Conservation (phyloP, 2,113 vertebrate species). For the Entelurus aequoreus region DNA sequence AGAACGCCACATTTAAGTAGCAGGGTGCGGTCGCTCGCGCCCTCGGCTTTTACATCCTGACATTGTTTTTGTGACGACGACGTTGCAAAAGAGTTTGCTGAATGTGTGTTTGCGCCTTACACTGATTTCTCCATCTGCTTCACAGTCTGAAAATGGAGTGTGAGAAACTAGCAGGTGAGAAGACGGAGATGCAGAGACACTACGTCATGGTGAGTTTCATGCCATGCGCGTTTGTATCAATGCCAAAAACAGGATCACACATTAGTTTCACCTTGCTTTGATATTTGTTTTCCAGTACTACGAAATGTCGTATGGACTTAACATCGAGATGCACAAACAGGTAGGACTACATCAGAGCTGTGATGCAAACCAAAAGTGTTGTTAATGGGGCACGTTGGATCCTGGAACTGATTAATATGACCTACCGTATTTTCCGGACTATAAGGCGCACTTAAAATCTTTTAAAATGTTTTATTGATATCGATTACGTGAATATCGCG, state of each 20-base stretch:
- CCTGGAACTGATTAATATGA: neutral
- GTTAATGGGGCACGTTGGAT: neutral
- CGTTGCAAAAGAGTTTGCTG: neutral
- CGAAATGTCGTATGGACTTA: slow-evolving; percentile 95
- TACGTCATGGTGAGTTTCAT: slow-evolving; percentile 89
- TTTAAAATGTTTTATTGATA: no score
- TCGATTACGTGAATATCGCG: no score
- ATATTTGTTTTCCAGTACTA: slow-evolving; percentile 79
- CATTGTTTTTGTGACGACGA: neutral
- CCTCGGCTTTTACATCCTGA: neutral
- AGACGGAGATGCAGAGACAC: slow-evolving; percentile 97
- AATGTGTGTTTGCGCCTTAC: slow-evolving; percentile 3
- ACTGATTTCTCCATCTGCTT: slow-evolving; percentile 26
- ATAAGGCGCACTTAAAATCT: no score
- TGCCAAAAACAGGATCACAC: slow-evolving; percentile 20
- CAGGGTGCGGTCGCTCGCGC: slow-evolving; percentile 21
- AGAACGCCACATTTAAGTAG: slow-evolving; percentile 38
- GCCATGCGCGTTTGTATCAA: neutral
- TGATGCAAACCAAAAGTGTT: neutral
- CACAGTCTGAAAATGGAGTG: slow-evolving; percentile 91
- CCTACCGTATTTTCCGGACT: no score
- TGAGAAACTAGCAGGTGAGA: slow-evolving; percentile 95
- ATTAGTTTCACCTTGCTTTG: slow-evolving; percentile 26
- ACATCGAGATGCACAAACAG: slow-evolving; percentile 98
- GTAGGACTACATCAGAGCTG: slow-evolving; percentile 62